These are phyloP conservation scores for Caenorhabditis brenneri DNA, from an alignment of 1,140 invertebrate genomes.

Conservation along the genomic window DNA sequence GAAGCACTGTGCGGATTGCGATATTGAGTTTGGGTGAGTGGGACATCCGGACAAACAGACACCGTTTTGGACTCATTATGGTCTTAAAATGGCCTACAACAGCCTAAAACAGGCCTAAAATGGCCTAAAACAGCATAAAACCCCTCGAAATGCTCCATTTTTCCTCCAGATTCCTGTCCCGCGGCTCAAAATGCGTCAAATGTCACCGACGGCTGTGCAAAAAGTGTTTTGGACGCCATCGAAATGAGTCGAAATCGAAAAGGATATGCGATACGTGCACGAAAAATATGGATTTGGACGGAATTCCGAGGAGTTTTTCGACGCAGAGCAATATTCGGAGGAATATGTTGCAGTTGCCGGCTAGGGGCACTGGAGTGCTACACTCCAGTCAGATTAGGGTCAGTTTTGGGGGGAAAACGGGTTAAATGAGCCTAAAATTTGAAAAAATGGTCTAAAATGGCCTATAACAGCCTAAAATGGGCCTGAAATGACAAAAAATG, in stretches of 20 bases:
- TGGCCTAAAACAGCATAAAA: no score
- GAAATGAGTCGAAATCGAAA: conserved; percentile 51
- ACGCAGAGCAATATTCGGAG: background rate
- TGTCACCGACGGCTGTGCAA: conserved; percentile 61
- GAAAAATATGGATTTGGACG: conserved; percentile 40
- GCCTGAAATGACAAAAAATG: no score
- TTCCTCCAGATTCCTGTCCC: conserved; percentile 31
- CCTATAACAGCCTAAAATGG: no score
- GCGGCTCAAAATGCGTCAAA: conserved; percentile 51
- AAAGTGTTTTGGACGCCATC: conserved; percentile 64
- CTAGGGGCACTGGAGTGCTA: conserved; percentile 24
- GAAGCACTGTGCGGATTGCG: conserved; percentile 65
- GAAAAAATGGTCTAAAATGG: no score
- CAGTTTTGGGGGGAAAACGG: background rate
- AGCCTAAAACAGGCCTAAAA: no score
- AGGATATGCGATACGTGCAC: conserved; percentile 57
- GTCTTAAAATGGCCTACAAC: no score
- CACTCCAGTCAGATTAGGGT: conserved; percentile 47
- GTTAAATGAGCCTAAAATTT: no score
- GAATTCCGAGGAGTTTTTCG: conserved; percentile 35
- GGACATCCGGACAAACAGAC: background rate
- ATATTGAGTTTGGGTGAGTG: conserved; percentile 61
- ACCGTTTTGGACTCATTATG: no score
- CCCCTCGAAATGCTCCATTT: no score
- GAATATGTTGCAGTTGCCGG: conserved; percentile 59